A percentile compares a stretch with the other conserved stretches of the same genome.
Evolutionary conservation across 2,113 vertebrate genomes (phyloP).

Genomic region (Oncorhynchus gorbuscha): DNA sequence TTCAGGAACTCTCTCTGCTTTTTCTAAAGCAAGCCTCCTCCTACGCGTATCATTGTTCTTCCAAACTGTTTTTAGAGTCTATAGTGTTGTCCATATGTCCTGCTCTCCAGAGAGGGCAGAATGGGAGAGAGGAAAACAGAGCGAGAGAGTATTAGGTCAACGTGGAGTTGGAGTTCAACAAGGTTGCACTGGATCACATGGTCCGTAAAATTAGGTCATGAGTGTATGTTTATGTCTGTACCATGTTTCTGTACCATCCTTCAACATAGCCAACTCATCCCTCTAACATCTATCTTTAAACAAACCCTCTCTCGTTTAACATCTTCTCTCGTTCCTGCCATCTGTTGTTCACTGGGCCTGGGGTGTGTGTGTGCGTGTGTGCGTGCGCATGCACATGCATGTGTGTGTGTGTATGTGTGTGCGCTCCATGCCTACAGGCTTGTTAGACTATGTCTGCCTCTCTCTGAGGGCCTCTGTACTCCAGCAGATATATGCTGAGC

Average conservation of each 20-base stretch:
- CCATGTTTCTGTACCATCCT: not conserved
- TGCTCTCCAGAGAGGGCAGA: not conserved
- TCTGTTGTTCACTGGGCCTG: not conserved
- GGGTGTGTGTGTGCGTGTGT: not conserved
- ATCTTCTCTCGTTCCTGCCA: not conserved
- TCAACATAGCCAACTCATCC: not conserved
- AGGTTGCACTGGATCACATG: not conserved
- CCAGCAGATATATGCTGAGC: constrained; percentile 48
- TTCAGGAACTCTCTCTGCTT: not conserved
- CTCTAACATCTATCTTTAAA: not conserved
- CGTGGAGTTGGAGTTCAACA: not conserved
- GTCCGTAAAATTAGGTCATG: not conserved
- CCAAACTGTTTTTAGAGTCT: not conserved
- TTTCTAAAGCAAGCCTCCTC: too few species aligned
- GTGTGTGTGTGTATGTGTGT: not conserved
- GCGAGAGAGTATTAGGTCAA: too few species aligned
- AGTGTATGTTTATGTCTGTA: not conserved
- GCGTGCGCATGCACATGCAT: not conserved
- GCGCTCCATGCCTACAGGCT: constrained; percentile 6
- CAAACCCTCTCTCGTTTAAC: not conserved
- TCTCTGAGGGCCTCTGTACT: constrained; percentile 17
- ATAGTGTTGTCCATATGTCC: not conserved
- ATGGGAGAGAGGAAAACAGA: too few species aligned
- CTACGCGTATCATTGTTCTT: not conserved
- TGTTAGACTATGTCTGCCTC: constrained; percentile 14